phyloP scores from a whole-genome alignment of 2,797 vertebrate species.

The Pseudomugil tenellus region DNA sequence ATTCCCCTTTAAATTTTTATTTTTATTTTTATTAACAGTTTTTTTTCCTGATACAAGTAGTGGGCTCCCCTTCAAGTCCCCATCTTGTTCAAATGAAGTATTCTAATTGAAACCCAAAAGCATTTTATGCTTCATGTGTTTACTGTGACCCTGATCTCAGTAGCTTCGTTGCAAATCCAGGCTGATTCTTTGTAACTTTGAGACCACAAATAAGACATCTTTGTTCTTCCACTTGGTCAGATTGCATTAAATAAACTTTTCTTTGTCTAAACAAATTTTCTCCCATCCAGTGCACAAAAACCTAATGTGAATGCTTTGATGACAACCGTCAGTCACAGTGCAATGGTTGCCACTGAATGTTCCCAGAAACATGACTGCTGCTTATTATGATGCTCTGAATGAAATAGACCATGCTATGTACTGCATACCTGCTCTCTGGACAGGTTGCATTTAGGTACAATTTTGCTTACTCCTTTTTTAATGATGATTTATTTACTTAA shows the following conservation, averaged over 20 bases:
- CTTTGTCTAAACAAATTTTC: constrained; percentile 33
- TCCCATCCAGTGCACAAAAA: constrained; percentile 8
- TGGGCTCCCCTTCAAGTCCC: neutral
- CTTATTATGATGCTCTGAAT: neutral
- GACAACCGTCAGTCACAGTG: too few species aligned
- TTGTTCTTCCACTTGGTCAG: constrained; percentile 6
- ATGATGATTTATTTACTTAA: too few species aligned
- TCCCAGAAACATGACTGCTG: constrained; percentile 16
- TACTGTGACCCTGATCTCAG: too few species aligned
- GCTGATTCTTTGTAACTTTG: too few species aligned
- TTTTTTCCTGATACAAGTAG: neutral
- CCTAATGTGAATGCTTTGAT: constrained; percentile 12
- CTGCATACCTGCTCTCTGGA: neutral
- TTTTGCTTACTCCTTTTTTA: too few species aligned
- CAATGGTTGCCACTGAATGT: constrained; percentile 11
- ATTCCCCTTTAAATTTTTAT: neutral
- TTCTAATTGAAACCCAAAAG: too few species aligned
- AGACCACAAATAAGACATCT: neutral
- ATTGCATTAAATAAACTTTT: constrained; percentile 28
- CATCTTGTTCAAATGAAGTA: neutral
- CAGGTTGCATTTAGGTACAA: too few species aligned
- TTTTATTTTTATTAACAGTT: neutral
- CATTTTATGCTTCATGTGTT: too few species aligned
- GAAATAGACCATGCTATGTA: neutral
- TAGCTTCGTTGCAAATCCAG: too few species aligned